phyloP scores from a whole-genome alignment of 2,797 vertebrate species.

The Buceros bicornis region DNA sequence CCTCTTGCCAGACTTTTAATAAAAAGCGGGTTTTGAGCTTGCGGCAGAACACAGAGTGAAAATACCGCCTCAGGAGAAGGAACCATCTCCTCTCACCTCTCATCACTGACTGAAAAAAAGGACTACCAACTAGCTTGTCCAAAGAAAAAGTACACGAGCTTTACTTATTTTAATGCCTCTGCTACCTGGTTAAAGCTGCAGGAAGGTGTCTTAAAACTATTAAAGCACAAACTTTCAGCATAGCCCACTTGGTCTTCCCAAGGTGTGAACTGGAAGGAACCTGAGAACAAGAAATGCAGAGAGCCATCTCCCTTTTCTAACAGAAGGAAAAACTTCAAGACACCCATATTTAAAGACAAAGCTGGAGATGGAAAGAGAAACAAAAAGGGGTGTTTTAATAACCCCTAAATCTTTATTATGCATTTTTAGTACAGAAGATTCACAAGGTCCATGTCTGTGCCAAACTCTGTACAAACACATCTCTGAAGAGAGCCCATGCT shows the following conservation, averaged over 20 bases:
- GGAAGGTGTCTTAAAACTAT: neutral
- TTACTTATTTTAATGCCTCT: neutral
- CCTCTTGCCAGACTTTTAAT: neutral
- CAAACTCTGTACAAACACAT: neutral
- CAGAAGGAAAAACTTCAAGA: neutral
- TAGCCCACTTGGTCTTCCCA: fast-evolving
- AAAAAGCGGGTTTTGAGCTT: neutral
- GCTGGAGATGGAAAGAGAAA: neutral
- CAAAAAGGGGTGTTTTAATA: neutral
- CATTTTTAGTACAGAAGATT: neutral
- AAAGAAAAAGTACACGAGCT: neutral
- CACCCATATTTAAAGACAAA: neutral
- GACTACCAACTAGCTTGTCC: neutral
- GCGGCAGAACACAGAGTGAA: neutral
- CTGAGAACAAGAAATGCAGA: neutral
- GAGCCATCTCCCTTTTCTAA: neutral
- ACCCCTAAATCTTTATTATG: neutral
- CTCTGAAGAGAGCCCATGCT: neutral
- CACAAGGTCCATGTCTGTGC: neutral
- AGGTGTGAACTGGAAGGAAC: neutral
- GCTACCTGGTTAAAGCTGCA: neutral
- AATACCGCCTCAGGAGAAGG: neutral
- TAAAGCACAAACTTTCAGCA: neutral
- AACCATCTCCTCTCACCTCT: neutral
- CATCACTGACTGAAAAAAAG: neutral